A percentile compares a stretch with the other conserved stretches of the same genome.
These are phyloP conservation scores for Pelmatolapia mariae DNA, from an alignment of 2,113 vertebrate genomes.

Conservation along the genomic window DNA sequence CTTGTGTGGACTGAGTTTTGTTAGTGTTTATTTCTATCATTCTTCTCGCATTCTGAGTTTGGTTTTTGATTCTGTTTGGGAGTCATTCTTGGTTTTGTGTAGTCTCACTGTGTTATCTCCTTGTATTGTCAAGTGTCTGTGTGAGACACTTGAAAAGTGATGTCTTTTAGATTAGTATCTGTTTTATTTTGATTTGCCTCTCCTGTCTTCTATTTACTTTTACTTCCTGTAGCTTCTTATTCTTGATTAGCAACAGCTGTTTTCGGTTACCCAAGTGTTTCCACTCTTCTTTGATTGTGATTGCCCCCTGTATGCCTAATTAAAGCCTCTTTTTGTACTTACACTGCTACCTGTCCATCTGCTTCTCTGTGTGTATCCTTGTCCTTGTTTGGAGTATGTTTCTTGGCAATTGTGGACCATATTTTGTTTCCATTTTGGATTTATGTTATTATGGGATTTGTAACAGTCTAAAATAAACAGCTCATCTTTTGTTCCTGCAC, in stretches of 20 bases:
- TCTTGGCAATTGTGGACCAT: not conserved
- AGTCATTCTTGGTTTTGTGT: not conserved
- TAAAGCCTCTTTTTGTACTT: not conserved
- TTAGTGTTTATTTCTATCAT: not conserved
- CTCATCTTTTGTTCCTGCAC: not conserved
- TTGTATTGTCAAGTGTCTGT: not conserved
- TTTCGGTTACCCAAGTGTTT: not conserved
- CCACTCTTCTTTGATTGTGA: not conserved
- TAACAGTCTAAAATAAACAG: not conserved
- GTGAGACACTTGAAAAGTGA: not conserved
- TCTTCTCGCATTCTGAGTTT: not conserved
- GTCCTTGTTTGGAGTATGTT: not conserved
- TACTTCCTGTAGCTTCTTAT: not conserved
- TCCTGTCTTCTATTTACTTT: not conserved
- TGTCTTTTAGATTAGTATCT: not conserved
- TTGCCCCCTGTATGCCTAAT: not conserved
- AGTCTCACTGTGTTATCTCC: not conserved
- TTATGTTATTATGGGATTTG: not conserved
- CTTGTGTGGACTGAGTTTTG: not conserved
- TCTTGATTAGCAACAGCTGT: not conserved
- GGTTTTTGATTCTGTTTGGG: not conserved
- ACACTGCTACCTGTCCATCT: not conserved
- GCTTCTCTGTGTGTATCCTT: not conserved
- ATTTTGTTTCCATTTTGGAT: not conserved
- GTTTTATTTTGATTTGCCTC: not conserved